Conservation (phyloP, 2,888 invertebrate genomes). For the Oscheius sp. region DNA sequence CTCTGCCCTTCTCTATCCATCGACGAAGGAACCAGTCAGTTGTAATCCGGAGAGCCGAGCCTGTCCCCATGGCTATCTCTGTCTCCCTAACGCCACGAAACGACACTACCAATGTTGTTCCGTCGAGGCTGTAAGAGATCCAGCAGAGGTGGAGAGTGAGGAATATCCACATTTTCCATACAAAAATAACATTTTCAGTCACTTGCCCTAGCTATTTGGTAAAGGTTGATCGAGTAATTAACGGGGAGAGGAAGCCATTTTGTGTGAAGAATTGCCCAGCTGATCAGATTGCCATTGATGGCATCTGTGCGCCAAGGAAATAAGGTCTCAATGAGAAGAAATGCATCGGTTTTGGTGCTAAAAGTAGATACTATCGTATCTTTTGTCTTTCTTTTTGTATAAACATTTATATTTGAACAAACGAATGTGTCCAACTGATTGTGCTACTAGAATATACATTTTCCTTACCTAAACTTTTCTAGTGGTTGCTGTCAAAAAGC, state of each 20-base stretch:
- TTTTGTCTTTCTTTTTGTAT: background rate
- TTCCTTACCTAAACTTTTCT: too few species aligned
- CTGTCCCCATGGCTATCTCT: constrained; percentile 48
- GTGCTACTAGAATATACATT: too few species aligned
- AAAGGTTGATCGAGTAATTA: constrained; percentile 38
- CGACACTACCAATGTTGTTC: constrained; percentile 50
- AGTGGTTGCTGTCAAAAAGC: too few species aligned
- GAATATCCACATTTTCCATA: background rate
- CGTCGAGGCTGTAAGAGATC: constrained; percentile 32
- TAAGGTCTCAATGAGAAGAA: background rate
- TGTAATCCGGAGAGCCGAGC: constrained; percentile 44
- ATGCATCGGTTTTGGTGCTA: background rate
- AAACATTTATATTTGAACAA: background rate
- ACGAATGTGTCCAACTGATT: too few species aligned
- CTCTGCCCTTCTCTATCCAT: constrained; percentile 45
- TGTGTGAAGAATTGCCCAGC: constrained; percentile 34
- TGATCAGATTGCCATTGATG: constrained; percentile 31
- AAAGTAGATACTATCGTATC: constrained; percentile 30
- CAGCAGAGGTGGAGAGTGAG: constrained; percentile 5
- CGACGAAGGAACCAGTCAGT: constrained; percentile 48
- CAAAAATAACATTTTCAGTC: constrained; percentile 22
- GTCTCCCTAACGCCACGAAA: constrained; percentile 38
- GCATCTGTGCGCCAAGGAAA: constrained; percentile 36
- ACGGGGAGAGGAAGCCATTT: constrained; percentile 35
- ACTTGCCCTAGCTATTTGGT: constrained; percentile 49